Conservation (phyloP, 2,113 vertebrate genomes). For the Toxotes jaculatrix region DNA sequence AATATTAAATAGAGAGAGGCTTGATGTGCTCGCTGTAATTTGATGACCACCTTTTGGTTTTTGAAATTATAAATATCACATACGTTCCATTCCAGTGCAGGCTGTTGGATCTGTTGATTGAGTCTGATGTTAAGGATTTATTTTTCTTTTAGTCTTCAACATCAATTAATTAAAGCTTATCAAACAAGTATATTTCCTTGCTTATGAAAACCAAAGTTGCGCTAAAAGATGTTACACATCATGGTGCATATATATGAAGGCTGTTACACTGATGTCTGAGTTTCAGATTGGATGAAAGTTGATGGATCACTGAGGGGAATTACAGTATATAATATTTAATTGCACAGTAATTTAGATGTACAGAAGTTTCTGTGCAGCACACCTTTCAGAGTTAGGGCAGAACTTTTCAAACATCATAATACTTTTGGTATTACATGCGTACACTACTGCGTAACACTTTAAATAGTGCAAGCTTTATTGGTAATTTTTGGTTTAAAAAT, state of each 20-base stretch:
- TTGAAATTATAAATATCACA: slow-evolving; percentile 30
- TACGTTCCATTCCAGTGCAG: slow-evolving; percentile 17
- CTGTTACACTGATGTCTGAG: slow-evolving; percentile 16
- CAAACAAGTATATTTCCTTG: slow-evolving; percentile 48
- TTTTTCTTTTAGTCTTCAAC: slow-evolving; percentile 28
- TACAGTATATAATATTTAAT: neutral
- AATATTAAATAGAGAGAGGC: slow-evolving; percentile 41
- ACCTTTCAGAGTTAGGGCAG: neutral
- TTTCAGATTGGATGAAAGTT: slow-evolving; percentile 33
- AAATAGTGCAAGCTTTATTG: neutral
- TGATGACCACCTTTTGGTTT: slow-evolving; percentile 44
- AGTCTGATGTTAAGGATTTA: slow-evolving; percentile 49
- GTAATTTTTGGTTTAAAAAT: too few relatives aligned
- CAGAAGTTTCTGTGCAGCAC: neutral
- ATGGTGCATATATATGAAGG: slow-evolving; percentile 21
- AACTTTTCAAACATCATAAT: slow-evolving; percentile 16
- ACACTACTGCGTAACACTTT: neutral
- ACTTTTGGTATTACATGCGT: neutral
- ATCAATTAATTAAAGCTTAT: slow-evolving; percentile 58
- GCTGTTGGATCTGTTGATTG: slow-evolving; percentile 30
- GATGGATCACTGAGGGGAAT: slow-evolving; percentile 22
- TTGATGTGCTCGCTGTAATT: slow-evolving; percentile 50
- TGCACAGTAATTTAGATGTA: neutral
- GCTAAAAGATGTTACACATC: slow-evolving; percentile 32
- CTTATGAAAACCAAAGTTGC: slow-evolving; percentile 32